Evolutionary conservation across 2,113 vertebrate genomes (phyloP).

Genomic region (Myocastor coypus): DNA sequence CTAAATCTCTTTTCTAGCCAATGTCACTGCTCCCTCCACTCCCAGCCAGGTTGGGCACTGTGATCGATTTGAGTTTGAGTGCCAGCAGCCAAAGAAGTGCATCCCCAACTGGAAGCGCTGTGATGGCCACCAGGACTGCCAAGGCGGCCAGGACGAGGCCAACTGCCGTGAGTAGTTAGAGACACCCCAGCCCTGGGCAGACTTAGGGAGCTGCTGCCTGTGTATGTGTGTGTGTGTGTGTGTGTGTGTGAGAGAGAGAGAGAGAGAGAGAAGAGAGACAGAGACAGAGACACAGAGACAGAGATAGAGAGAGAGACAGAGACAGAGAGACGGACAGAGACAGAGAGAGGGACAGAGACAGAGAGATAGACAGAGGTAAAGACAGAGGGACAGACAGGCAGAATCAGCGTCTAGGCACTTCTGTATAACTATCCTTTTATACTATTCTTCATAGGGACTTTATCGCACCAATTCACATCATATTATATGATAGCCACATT

Average conservation of each 20-base stretch:
- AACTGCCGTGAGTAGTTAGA: slow-evolving; percentile 92
- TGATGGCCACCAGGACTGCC: slow-evolving; percentile 92
- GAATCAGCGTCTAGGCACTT: background rate
- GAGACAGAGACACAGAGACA: rapidly evolving
- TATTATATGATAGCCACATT: background rate
- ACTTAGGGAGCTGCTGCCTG: background rate
- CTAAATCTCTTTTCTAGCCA: slow-evolving; percentile 78
- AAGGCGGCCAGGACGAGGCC: slow-evolving; percentile 93
- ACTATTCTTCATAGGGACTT: background rate
- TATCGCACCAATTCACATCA: background rate
- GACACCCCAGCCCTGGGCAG: rapidly evolving
- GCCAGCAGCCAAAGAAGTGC: slow-evolving; percentile 90
- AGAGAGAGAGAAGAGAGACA: background rate
- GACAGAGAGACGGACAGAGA: rapidly evolving
- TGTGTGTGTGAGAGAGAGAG: background rate
- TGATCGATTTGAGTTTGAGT: slow-evolving; percentile 92
- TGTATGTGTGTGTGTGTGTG: background rate
- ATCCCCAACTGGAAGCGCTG: slow-evolving; percentile 97
- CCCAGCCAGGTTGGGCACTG: slow-evolving; percentile 87
- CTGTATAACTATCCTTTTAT: background rate
- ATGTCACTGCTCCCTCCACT: slow-evolving; percentile 79
- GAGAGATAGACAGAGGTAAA: too few relatives aligned
- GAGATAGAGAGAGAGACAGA: background rate
- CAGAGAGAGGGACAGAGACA: background rate
- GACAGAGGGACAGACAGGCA: background rate